Evolutionary conservation across 1,140 invertebrate species (phyloP), one percentile per base, ranked within the genome.

Genomic region (Bradysia coprophila): DNA sequence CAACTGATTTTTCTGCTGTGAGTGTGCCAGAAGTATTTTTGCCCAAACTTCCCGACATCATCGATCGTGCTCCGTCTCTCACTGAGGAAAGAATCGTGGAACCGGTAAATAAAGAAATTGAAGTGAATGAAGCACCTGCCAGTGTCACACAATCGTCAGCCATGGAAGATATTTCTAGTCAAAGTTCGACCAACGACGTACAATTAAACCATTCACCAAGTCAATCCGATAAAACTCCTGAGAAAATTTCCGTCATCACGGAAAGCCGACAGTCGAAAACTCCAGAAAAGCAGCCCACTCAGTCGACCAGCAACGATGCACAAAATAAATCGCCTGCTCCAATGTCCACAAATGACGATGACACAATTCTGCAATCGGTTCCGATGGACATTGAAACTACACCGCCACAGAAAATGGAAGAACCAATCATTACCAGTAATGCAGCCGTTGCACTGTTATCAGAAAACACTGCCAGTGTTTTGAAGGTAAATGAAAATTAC

Each of bases 401-500:
- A 31, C 10, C 24, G 13, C 24, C 24, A 13, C 24, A 28, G 13
- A 28, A 6, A 28, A 8, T 28, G 13, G 24, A 28, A 28, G 24
- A 28, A 28, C 24, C 6, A 8, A 13, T 6, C 24, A 28, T 21
- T 15, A 28, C 31, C 22, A 22, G 6, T 2, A n/a, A n/a, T n/a
- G n/a, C n/a, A n/a, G n/a, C n/a, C n/a, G 21, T 21, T 31, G n/a
- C 11, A 18, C 13, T 10, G 19, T 15, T 16, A 6, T 40, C 23
- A 11, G 11, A 10, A 32, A 10, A 13, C 11, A 33, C 23, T 28
- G 19, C 13, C 15, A 41, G 24, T 32, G 40, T 28, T 10, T 9
- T 40, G 39, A 40, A 11, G 19, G 32, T 28, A 19, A 39, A 39
- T 39, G 11, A 39, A 21, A 39, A 21, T 43, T 21, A 34, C 8